Percentiles rank a stretch among this genome's conserved stretches.
phyloP scores from a whole-genome alignment of 2,888 invertebrate genomes.

The Phyllotreta cruciferae region DNA sequence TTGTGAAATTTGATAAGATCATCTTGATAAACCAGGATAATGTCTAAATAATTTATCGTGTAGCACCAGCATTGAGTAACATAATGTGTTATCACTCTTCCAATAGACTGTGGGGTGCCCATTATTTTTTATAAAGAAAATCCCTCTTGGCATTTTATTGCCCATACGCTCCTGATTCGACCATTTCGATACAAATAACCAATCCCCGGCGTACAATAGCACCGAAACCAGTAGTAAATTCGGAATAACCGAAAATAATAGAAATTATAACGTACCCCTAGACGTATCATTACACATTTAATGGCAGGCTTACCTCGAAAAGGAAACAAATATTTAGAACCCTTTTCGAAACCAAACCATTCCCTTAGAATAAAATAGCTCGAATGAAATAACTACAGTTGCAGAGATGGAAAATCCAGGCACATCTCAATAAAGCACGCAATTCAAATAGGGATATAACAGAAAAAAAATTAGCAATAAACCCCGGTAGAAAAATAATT shows the following conservation, averaged over 20 bases:
- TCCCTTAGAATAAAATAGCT: no score
- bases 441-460: slow-evolving; percentile 9
- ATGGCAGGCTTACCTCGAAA: slow-evolving; percentile 39
- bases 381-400: slow-evolving; percentile 4
- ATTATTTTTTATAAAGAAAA: no score
- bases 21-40: no score
- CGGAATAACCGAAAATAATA: slow-evolving; percentile 35
- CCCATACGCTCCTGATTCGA: background rate
- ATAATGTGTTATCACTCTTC: no score
- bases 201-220: slow-evolving; percentile 22
- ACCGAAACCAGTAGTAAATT: slow-evolving; percentile 31
- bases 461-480: slow-evolving; percentile 15
- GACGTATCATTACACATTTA: slow-evolving; percentile 32
- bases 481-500: slow-evolving; percentile 1
- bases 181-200: slow-evolving; percentile 8
- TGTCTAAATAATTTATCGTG: no score
- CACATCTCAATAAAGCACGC: slow-evolving; percentile 5
- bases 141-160: no score
- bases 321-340: slow-evolving; percentile 34
- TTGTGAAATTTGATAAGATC: no score
- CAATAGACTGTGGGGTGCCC: no score
- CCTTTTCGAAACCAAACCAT: no score
- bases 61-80: no score
- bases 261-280: slow-evolving; percentile 39
- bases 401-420: slow-evolving; percentile 3